Percentiles rank a stretch among this genome's conserved stretches.
Evolutionary conservation across 2,113 vertebrate genomes (phyloP).

Genomic region (Paralichthys olivaceus): DNA sequence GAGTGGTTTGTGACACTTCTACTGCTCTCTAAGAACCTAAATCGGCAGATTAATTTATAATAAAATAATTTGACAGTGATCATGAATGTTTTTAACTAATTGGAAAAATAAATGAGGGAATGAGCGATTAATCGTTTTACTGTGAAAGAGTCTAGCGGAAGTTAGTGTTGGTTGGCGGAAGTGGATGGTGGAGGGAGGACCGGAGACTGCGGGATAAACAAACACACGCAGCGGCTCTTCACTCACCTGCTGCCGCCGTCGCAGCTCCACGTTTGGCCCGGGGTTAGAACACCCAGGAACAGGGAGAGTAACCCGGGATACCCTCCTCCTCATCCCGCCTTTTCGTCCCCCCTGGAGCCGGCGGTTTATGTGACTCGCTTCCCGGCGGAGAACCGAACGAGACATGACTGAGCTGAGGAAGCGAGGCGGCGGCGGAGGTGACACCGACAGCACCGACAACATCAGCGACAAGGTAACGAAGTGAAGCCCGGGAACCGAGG

Average conservation of each 20-base stretch:
- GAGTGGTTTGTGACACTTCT: too few species aligned
- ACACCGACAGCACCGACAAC: constrained; percentile 77
- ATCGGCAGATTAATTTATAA: too few species aligned
- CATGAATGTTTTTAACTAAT: too few species aligned
- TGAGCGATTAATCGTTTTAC: constrained; percentile 24
- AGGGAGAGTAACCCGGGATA: not conserved
- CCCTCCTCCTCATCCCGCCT: not conserved
- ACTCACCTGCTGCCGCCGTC: not conserved
- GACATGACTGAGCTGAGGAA: constrained; percentile 84
- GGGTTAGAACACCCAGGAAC: not conserved
- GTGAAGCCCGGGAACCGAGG: not conserved
- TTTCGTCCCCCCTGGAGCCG: constrained; percentile 10
- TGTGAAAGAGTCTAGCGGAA: constrained; percentile 16
- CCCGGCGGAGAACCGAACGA: constrained; percentile 48
- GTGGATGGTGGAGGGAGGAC: not conserved
- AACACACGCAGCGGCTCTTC: constrained; percentile 65
- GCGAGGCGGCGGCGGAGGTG: constrained; percentile 75
- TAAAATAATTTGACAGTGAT: too few species aligned
- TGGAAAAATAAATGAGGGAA: too few species aligned
- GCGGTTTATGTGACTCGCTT: constrained; percentile 68
- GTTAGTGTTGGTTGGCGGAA: rapidly evolving
- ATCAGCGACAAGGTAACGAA: constrained; percentile 81
- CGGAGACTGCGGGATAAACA: constrained; percentile 79
- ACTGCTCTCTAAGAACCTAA: too few species aligned
- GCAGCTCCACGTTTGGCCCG: not conserved